A percentile compares a stretch with the other conserved stretches of the same genome.
These are phyloP conservation scores for Lates calcarifer DNA, from an alignment of 2,113 vertebrate species.

Conservation along the genomic window DNA sequence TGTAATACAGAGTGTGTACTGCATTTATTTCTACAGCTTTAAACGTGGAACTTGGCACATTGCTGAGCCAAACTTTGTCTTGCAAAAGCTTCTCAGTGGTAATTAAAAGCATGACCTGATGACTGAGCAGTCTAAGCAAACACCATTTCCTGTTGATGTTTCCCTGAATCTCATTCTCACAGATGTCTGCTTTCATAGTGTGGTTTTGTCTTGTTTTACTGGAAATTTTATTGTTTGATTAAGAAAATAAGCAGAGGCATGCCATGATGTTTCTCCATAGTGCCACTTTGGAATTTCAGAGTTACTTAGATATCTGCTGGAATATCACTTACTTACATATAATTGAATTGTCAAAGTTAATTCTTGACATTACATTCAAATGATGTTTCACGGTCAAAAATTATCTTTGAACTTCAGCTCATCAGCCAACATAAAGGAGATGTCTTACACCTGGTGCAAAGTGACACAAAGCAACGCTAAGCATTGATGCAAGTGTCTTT, in stretches of 20 bases:
- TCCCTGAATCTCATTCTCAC: neutral
- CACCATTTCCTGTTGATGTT: neutral
- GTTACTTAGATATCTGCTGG: neutral
- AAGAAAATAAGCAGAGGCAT: neutral
- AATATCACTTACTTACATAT: neutral
- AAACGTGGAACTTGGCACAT: neutral
- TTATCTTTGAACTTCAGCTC: too few relatives aligned
- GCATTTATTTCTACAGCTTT: neutral
- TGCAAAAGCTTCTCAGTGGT: neutral
- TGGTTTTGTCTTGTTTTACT: neutral
- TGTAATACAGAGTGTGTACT: neutral
- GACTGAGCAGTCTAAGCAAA: neutral
- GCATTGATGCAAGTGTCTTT: too few relatives aligned
- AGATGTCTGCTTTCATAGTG: neutral
- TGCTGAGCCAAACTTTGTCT: slow-evolving; percentile 10
- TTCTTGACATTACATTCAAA: neutral
- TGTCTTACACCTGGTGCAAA: too few relatives aligned
- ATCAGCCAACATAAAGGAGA: too few relatives aligned
- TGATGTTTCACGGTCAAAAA: neutral
- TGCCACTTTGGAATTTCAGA: neutral
- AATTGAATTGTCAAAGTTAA: neutral
- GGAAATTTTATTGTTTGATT: too few relatives aligned
- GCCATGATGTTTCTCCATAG: neutral
- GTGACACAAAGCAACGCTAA: too few relatives aligned
- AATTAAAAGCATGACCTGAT: slow-evolving; percentile 1